These are phyloP conservation scores for Antennarius maculatus DNA, from an alignment of 2,797 vertebrate genomes.

Conservation along the genomic window DNA sequence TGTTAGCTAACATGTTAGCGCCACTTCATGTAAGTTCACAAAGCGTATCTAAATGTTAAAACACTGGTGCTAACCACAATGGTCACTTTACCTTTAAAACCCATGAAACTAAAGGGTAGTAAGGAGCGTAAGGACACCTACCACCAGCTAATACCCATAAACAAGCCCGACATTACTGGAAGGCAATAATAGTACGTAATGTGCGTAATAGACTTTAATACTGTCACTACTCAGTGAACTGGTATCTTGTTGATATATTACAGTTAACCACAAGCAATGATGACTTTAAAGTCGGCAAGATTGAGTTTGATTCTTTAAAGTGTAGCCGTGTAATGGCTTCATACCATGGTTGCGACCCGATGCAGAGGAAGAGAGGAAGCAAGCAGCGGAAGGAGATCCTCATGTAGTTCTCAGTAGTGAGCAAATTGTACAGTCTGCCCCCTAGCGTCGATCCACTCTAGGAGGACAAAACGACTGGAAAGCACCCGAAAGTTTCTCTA, in stretches of 20 bases:
- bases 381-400: constrained; percentile 56
- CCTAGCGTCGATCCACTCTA: constrained; percentile 33
- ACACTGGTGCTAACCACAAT: accelerated
- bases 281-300: constrained; percentile 14
- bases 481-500: too few species aligned
- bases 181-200: not conserved
- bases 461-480: not conserved
- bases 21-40: accelerated
- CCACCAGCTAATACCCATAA: too few species aligned
- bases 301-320: constrained; percentile 67
- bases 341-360: constrained; percentile 79
- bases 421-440: constrained; percentile 14
- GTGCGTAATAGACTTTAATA: constrained; percentile 5
- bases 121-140: not conserved
- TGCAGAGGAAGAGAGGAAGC: constrained; percentile 77
- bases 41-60: accelerated
- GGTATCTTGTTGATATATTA: not conserved
- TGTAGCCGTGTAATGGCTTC: constrained; percentile 12
- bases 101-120: not conserved
- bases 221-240: accelerated
- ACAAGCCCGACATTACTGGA: not conserved
- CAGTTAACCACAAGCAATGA: accelerated
- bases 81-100: accelerated
- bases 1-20: constrained; percentile 15
- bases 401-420: constrained; percentile 24